Percentiles rank a stretch among this genome's conserved stretches.
These are phyloP conservation scores for Villa cingulata DNA, from an alignment of 2,888 invertebrate species.

Conservation along the genomic window DNA sequence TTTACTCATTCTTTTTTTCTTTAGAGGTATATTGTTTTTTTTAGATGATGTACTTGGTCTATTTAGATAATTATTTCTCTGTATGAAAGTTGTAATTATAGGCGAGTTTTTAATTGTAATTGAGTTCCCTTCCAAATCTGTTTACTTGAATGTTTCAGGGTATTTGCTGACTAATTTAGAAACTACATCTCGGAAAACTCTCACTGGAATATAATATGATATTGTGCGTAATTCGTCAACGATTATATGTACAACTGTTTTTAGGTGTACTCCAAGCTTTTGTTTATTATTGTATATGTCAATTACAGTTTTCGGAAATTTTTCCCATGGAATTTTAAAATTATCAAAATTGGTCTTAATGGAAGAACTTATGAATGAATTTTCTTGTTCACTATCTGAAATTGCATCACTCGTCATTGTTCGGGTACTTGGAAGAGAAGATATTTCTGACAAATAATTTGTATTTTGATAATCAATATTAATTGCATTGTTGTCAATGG, in stretches of 20 bases:
- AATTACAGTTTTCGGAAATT: neutral
- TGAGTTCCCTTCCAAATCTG: neutral
- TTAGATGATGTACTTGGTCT: neutral
- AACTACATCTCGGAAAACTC: neutral
- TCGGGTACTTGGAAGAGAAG: neutral
- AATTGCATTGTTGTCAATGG: neutral
- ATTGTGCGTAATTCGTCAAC: neutral
- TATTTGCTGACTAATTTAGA: neutral
- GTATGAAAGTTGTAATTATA: neutral
- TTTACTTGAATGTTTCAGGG: neutral
- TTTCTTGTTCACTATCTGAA: neutral
- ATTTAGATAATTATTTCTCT: neutral
- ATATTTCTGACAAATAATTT: neutral
- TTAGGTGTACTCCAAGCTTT: neutral
- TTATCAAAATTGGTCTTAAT: neutral
- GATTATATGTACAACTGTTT: conserved; percentile 1
- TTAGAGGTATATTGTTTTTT: neutral
- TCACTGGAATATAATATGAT: conserved; percentile 1
- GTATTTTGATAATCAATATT: no score
- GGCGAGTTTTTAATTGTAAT: conserved; percentile 1
- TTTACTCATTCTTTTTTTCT: neutral
- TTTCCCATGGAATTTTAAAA: conserved; percentile 2
- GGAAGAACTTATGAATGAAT: neutral
- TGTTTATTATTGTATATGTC: neutral
- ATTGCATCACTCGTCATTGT: neutral